Evolutionary conservation across 2,888 invertebrate genomes (phyloP), one percentile per base, ranked within the genome.

Genomic region (Trachelus stipa): DNA sequence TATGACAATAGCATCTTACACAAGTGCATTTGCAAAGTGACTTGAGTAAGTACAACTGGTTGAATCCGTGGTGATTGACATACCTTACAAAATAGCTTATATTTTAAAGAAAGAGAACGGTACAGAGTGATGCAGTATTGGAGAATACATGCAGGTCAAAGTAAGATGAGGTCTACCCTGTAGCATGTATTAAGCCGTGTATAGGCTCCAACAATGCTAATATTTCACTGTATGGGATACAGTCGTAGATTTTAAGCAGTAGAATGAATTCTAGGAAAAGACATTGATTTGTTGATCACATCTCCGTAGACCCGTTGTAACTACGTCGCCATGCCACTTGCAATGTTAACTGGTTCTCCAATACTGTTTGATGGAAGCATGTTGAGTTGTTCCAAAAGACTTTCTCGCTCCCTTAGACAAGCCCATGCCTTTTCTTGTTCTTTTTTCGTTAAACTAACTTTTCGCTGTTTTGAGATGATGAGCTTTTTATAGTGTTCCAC

Each of bases 401-500:
- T 86, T 74, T 91, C 91, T n/a, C 91, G 85, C 75, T 91, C 91
- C 31, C 89, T 84, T 11, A 91, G 77, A 76, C 91, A 90, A 4
- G 85, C 79, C 94, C 95, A 94, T 12, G 96, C 96, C 89, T 95
- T 95, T 80, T 97, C 97, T 84, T 95, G 95, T 88, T 97, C 97
- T 87, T 96, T 96, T 85, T 95, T 95, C 40, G 95, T 95, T 6
- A 96, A 93, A 11, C 95, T 94, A 82, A 96, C 94, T 89, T 97
- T 96, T 91, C 97, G 97, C 88, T 96, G 95, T 85, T 97, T 96
- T 1, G 96, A 95, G 40, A 95, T 92, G 80, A 95, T 93, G 87
- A 97, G 94, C 88, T 96, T 96, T 86, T 97, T 96, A 88, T 97
- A 98, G 85, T 96, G 95, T 89, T 98, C 98, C 90, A 97, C 94